Evolutionary conservation across 2,797 vertebrate species (phyloP), one percentile per base, ranked within the genome.

Genomic region (Enteromius treurensis): DNA sequence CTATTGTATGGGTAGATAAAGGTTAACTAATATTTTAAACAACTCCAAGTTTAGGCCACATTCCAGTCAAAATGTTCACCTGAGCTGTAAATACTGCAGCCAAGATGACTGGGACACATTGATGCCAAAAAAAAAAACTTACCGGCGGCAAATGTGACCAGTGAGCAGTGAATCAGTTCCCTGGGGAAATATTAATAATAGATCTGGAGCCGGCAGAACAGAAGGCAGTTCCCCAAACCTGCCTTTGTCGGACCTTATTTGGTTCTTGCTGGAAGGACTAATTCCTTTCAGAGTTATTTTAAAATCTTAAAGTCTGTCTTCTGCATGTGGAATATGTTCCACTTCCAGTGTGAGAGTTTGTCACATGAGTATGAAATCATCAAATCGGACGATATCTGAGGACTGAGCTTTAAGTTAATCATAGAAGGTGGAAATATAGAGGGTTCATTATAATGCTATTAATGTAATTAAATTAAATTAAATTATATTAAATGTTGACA

Each of bases 141-240:
- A 67, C 77, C 40, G 6, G 34, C 29, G 55, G 77, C 42, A 53
- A 32, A 80, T 64, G 4, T 84, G 71, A 84, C 77, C 67, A n/a
- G 9, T 7, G 23, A 62, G 34, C 64, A 32, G 74, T 88, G 86
- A 88, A 84, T 88, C 87, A 87, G 60, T 81, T 55, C 82, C 79
- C 69, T 55, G 58, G 29, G 81, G 80, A 62, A 87, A 82, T 74
- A 84, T 84, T 86, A 86, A 86, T 87, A 87, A 82, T 75, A 77
- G 68, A 29, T 8, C 40, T 26, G 53, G 19, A 55, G 58, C 23
- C 55, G 65, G 73, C 62, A 76, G 42, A 85, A 58, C 74, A 58
- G 37, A 80, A 74, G 86, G 37, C 83, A 84, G 76, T 88, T 88
- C 87, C 85, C 26, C 82, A 87, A 82, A 85, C 83, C 80, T 83